Evolutionary conservation across 2,888 invertebrate genomes (phyloP), one percentile per base, ranked within the genome.

Genomic region (Drosophila villosipedis): DNA sequence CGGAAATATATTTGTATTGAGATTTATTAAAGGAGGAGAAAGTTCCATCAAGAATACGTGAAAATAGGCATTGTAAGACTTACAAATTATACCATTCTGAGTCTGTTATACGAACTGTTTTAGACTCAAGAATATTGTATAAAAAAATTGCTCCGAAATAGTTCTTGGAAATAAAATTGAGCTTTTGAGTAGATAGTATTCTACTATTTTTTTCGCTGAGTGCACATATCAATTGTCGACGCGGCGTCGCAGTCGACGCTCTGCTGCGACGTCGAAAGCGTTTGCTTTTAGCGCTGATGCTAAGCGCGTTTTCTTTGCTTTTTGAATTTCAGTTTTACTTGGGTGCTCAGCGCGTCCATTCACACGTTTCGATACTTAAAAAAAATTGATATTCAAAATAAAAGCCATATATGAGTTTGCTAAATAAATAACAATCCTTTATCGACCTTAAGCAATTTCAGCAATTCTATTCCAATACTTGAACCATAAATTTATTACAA

Each of bases 291-390:
- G 80, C 71, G 76, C 62, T 79, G 79, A 80, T 80, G 76, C 68
- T 82, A 78, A 81, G 81, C 83, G 78, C 68, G 62, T 82, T 92
- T 89, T 82, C 87, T 90, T 90, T 68, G 86, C 87, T 87, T 86
- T 67, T 84, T 87, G 82, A 90, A 82, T 72, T 84, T 92, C 76
- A 92, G 92, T 92, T 83, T 78, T 54, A 76, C 78, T 80, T 78
- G 81, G 80, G 72, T 87, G 83, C 83, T 91, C 86, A 78, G 60
- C 64, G 80, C 65, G 71, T 53, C 61, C 73, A 80, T 74, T 67
- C 76, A 71, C 85, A 85, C 80, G 84, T 83, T 75, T 70, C 62
- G 58, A 59, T 72, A 75, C 60, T 84, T 57, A 66, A 76, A 28
- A 28, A 28, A 37, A 53, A 57, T 19, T 53, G 28, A 31, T 35